Evolutionary conservation across 2,888 invertebrate genomes (phyloP), one percentile per base, ranked within the genome.

Genomic region (Drosophila putrida): DNA sequence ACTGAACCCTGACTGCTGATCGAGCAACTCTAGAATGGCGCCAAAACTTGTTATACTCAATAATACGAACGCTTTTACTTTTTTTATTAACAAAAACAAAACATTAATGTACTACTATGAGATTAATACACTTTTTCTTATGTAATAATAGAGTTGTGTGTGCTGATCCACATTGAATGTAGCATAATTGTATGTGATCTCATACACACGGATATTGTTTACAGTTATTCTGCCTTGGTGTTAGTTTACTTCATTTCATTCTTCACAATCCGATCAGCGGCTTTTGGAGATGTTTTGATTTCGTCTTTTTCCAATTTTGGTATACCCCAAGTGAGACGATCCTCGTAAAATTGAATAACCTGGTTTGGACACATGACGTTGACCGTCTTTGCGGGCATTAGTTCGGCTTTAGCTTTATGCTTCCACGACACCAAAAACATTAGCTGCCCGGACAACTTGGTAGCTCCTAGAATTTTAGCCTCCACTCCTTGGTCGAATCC

Each of bases 391-490:
- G 97, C 96, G 0, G 97, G 96, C 6, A 98, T 97, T 25, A 98
- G 92, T 90, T 98, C 97, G 0, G 97, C 97, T 88, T 97, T 97
- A 81, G 97, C 97, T 0, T 96, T 96, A 81, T 97, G 97, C 91
- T 97, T 96, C 96, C 96, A 98, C 91, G 97, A 97, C 96, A 98
- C 97, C 4, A 98, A 93, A 93, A 98, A 98, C 97, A 97, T 97
- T 3, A 98, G 93, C 90, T 97, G 96, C 0, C 98, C 98, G 78
- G 96, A 96, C 71, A 97, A 96, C 91, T 98, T 98, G 33, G 98
- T 98, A 1, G 98, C 98, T 58, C 98, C 97, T 15, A 92, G 77
- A 71, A 98, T 97, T 92, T 96, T 96, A 75, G 97, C 96, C 80
- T 96, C 95, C 20, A 97, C 91, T 0, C 96, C 96, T 62, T 96